Base-by-base conservation (phyloP, 2,888 invertebrate genomes). In the Proisotoma minuta region DNA sequence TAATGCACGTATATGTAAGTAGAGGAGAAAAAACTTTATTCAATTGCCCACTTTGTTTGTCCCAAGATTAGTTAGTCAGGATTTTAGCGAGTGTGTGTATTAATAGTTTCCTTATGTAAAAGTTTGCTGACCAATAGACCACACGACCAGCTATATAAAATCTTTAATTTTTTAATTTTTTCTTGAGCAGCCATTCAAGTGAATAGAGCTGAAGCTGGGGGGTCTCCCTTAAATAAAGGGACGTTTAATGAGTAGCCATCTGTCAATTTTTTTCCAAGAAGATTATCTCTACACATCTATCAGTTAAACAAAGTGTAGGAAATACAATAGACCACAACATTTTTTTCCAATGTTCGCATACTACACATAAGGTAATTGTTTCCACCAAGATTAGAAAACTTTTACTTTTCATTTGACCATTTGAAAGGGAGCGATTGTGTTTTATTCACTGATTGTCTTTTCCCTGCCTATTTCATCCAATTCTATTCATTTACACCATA, bases 201-300 rank as follows among this genome's bases (percentile, higher is more conserved):
- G 15, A 34, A 8, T 34, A 34, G 8, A 12, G 18, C 18, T 34
- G 43, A 18, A 18, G 18, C 20, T 43, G 43, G 43, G 43, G 43
- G 43, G 43, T 43, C 43, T n/a, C 43, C 5, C 43, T 18, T 15
- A 43, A 43, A 43, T 43, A 43, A 43, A 43, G 43, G 43, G 20
- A 5, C 18, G 43, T 12, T 43, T 43, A 43, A 43, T 43, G 43
- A 43, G 43, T 43, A 43, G 43, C 43, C 43, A 43, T 43, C 43
- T 43, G 43, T 43, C 43, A 43, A 43, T 43, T 43, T 43, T 43
- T 43, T 43, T n/a, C n/a, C n/a, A n/a, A n/a, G n/a, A n/a, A n/a
- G n/a, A n/a, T n/a, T n/a, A n/a, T n/a, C n/a, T n/a, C n/a, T n/a
- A n/a, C n/a, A n/a, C n/a, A n/a, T n/a, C n/a, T n/a, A n/a, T n/a